A percentile compares a stretch with the other conserved stretches of the same genome.
Evolutionary conservation across 37 sponge, comb jelly and placozoan genomes (phyloP).

Genomic region (Oscarella lobularis): DNA sequence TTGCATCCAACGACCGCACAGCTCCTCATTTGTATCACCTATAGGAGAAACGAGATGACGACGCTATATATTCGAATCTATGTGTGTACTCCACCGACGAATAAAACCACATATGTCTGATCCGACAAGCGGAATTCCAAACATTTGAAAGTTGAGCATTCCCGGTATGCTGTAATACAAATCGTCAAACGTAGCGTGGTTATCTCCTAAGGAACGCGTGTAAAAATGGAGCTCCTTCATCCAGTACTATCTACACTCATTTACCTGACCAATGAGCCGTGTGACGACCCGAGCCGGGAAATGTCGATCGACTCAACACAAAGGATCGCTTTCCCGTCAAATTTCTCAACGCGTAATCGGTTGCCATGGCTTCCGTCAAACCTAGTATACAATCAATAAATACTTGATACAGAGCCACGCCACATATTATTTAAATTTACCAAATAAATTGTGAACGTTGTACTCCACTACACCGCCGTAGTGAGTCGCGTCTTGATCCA

Average conservation of each 20-base stretch:
- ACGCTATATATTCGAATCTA: not conserved
- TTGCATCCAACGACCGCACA: conserved; percentile 80
- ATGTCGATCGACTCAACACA: conserved; percentile 71
- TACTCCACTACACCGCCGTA: conserved; percentile 53
- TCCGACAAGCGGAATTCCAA: conserved; percentile 76
- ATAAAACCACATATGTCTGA: conserved; percentile 80
- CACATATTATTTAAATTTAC: conserved; percentile 18
- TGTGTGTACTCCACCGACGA: conserved; percentile 26
- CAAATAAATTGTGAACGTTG: conserved; percentile 74
- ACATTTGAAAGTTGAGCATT: conserved; percentile 80
- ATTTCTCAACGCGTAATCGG: conserved; percentile 35
- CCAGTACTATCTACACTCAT: not conserved
- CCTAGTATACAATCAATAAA: conserved; percentile 16
- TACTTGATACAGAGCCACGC: not conserved
- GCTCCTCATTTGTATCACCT: conserved; percentile 71
- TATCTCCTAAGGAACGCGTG: conserved; percentile 52
- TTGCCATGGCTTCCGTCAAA: conserved; percentile 68
- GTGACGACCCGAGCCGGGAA: conserved; percentile 67
- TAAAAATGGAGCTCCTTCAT: not conserved
- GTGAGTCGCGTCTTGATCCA: conserved; percentile 63
- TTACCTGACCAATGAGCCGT: conserved; percentile 80
- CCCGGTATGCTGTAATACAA: conserved; percentile 61
- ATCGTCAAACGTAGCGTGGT: conserved; percentile 53
- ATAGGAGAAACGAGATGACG: not conserved
- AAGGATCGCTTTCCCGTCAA: conserved; percentile 35